Evolutionary conservation across 2,888 invertebrate genomes (phyloP).

Genomic region (Drosophila phalerata): DNA sequence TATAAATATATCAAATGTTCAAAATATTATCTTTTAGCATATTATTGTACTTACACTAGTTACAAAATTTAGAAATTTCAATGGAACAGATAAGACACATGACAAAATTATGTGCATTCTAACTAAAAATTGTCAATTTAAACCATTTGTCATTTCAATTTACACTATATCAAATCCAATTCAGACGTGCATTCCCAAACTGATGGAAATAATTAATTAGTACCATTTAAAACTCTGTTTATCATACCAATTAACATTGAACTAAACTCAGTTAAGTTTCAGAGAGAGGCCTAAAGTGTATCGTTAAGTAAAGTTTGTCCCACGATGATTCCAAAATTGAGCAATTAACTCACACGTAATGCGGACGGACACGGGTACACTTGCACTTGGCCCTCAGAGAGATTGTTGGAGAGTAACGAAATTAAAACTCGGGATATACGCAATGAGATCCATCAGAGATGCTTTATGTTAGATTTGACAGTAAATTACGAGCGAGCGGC

Average conservation of each 20-base stretch:
- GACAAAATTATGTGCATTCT: not conserved
- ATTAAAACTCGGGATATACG: slow-evolving; percentile 20
- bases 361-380: slow-evolving; percentile 1
- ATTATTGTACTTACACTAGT: not conserved
- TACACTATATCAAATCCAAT: not conserved
- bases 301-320: slow-evolving; percentile 1
- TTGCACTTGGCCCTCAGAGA: slow-evolving; percentile 28
- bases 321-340: slow-evolving; percentile 34
- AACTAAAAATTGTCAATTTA: not conserved
- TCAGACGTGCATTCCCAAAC: not conserved
- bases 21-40: not conserved
- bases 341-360: slow-evolving; percentile 49
- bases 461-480: slow-evolving; percentile 53
- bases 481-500: slow-evolving; percentile 47
- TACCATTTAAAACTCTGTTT: not conserved
- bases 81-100: not conserved
- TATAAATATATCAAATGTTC: not conserved
- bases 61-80: not conserved
- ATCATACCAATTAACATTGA: slow-evolving; percentile 6
- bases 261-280: not conserved
- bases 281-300: not conserved
- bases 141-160: not conserved
- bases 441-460: slow-evolving; percentile 53
- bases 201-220: slow-evolving; percentile 1
- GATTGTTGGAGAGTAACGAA: slow-evolving; percentile 21